Evolutionary conservation across 1,140 invertebrate species (phyloP).

Genomic region (Pentalonia nigronervosa): DNA sequence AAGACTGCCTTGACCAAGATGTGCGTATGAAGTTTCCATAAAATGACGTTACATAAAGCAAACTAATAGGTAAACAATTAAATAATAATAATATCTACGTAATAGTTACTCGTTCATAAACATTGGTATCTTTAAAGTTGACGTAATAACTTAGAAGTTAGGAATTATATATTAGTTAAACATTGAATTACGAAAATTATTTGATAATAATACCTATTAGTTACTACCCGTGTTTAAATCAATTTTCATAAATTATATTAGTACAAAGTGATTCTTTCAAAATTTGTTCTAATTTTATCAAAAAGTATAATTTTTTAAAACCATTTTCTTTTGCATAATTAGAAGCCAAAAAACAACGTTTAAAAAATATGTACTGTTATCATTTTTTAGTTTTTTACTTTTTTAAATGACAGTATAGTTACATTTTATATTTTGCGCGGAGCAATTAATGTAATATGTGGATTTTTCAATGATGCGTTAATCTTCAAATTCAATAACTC

Average conservation of each 20-base stretch:
- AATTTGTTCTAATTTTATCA: not conserved
- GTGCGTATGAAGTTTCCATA: not conserved
- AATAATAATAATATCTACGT: not conserved
- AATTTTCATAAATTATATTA: not conserved
- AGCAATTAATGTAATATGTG: too few species aligned
- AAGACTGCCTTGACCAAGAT: conserved; percentile 24
- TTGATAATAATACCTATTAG: not conserved
- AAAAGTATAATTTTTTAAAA: not conserved
- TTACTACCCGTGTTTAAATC: not conserved
- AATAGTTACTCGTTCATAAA: not conserved
- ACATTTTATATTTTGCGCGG: not conserved
- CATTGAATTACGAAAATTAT: not conserved
- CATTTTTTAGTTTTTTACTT: too few species aligned
- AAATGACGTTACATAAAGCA: conserved; percentile 13
- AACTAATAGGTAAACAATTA: conserved; percentile 14
- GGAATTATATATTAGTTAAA: not conserved
- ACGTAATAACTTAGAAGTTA: conserved; percentile 4
- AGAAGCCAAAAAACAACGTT: not conserved
- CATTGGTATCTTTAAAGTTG: not conserved
- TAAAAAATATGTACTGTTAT: not conserved
- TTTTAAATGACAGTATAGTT: not conserved
- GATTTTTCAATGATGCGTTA: too few species aligned
- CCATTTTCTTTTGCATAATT: not conserved
- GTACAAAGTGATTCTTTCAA: not conserved
- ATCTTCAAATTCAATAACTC: not conserved